Conservation (phyloP, 2,113 vertebrate species). For the Panthera uncia region DNA sequence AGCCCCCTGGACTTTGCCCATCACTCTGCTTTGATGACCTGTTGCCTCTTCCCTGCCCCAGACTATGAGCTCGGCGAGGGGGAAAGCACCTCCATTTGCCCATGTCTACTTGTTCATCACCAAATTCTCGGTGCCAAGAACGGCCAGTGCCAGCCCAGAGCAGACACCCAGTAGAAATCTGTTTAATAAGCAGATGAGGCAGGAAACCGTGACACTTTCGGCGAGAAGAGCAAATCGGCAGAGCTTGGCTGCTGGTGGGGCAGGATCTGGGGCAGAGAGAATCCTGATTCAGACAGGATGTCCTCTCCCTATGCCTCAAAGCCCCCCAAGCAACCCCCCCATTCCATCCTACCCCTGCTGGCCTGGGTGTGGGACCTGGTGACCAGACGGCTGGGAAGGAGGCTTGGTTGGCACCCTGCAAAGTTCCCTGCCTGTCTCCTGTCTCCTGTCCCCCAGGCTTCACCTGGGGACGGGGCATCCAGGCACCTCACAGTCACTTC, state of each 20-base stretch:
- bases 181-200: background rate
- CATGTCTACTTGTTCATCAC: background rate
- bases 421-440: background rate
- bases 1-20: background rate
- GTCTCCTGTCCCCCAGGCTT: background rate
- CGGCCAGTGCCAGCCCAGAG: rapidly evolving
- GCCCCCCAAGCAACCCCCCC: background rate
- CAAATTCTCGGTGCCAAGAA: background rate
- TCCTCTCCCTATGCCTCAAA: background rate
- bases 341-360: background rate
- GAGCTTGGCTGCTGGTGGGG: background rate
- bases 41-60: background rate
- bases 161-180: background rate
- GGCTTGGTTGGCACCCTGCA: no score
- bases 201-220: background rate
- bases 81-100: background rate
- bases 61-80: background rate
- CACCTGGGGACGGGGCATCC: rapidly evolving
- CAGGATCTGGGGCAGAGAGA: background rate
- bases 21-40: no score
- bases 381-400: background rate
- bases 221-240: background rate
- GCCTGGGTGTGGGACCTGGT: background rate
- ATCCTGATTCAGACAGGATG: background rate
- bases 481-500: background rate